These are phyloP conservation scores for Peromyscus nudipes DNA, from an alignment of 2,797 vertebrate genomes.

Conservation along the genomic window DNA sequence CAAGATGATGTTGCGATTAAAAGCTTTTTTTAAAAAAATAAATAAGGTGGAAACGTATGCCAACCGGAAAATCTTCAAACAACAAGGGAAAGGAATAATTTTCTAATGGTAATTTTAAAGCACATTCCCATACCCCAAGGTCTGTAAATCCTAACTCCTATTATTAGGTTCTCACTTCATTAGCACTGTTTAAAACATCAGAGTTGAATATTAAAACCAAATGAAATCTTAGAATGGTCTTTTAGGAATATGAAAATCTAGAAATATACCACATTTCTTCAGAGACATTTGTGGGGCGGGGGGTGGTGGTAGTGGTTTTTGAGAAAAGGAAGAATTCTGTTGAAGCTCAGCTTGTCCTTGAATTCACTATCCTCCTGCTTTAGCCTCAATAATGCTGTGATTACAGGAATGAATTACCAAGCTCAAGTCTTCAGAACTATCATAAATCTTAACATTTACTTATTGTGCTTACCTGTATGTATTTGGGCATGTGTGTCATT, in stretches of 20 bases:
- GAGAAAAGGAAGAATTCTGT: neutral
- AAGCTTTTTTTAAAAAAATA: neutral
- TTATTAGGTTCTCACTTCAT: constrained; percentile 55
- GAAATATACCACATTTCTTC: neutral
- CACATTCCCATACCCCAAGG: neutral
- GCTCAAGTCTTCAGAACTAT: neutral
- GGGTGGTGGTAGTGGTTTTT: neutral
- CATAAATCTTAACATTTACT: neutral
- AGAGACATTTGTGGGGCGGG: neutral
- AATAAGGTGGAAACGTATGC: neutral
- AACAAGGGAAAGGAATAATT: constrained; percentile 64
- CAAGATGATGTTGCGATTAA: constrained; percentile 35
- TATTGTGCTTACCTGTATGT: neutral
- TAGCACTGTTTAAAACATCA: constrained; percentile 51
- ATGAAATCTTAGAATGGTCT: constrained; percentile 45
- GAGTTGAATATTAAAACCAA: constrained; percentile 49
- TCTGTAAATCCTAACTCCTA: constrained; percentile 45
- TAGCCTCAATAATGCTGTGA: neutral
- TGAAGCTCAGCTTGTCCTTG: neutral
- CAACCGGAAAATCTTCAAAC: constrained; percentile 60
- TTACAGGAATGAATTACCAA: neutral
- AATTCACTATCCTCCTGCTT: neutral
- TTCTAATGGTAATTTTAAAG: constrained; percentile 55
- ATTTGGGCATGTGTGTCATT: neutral
- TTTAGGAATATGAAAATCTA: constrained; percentile 40